Conservation (phyloP, 92 coral and sea anemone species). For the Palythoa grandiflora region DNA sequence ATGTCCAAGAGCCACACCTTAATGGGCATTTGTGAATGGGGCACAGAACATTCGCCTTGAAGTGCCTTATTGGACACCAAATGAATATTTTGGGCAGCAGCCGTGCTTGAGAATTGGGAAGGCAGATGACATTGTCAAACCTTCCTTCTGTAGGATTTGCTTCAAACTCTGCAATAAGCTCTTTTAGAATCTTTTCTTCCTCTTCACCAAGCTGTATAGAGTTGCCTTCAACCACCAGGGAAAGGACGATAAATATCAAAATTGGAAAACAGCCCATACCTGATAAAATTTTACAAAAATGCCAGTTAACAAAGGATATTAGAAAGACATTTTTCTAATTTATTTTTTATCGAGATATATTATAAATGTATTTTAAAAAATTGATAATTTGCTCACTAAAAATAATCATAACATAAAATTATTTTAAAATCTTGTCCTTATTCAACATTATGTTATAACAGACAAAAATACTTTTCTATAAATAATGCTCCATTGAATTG, state of each 20-base stretch:
- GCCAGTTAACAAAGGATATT: neutral
- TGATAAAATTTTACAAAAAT: neutral
- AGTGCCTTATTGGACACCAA: slow-evolving; percentile 83
- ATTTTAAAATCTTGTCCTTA: too few species aligned
- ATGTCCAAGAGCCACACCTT: slow-evolving; percentile 67
- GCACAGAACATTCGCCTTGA: slow-evolving; percentile 57
- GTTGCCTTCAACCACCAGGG: neutral
- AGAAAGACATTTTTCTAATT: too few species aligned
- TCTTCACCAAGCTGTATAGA: slow-evolving; percentile 75
- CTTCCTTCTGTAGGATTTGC: slow-evolving; percentile 72
- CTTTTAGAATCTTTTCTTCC: slow-evolving; percentile 62
- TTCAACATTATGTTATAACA: too few species aligned
- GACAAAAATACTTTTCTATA: too few species aligned
- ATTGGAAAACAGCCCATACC: slow-evolving; percentile 8
- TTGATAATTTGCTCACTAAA: too few species aligned
- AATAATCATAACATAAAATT: too few species aligned
- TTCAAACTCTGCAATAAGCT: slow-evolving; percentile 66
- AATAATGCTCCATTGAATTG: too few species aligned
- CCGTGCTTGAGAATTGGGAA: slow-evolving; percentile 65
- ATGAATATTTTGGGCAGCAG: slow-evolving; percentile 77
- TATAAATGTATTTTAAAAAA: too few species aligned
- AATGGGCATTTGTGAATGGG: slow-evolving; percentile 74
- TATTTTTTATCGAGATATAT: too few species aligned
- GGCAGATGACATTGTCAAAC: slow-evolving; percentile 71
- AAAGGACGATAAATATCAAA: slow-evolving; percentile 9